These are phyloP conservation scores for Caenorhabditis virilis DNA, from an alignment of 2,888 invertebrate species.

Conservation along the genomic window DNA sequence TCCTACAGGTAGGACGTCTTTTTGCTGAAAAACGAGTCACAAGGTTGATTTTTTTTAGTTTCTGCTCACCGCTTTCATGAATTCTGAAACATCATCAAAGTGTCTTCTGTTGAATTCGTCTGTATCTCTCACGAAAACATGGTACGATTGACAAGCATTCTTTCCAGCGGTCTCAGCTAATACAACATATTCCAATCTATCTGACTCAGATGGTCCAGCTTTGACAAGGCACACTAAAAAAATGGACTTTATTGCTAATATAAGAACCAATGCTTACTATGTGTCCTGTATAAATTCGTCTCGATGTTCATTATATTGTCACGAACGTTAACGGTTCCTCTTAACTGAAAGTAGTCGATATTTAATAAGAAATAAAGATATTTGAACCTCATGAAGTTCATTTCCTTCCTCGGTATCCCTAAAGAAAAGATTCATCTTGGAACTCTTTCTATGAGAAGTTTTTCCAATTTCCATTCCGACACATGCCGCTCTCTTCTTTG, in stretches of 20 bases:
- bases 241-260: not conserved
- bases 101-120: constrained; percentile 59
- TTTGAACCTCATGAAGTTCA: constrained; percentile 54
- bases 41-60: not conserved
- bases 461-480: constrained; percentile 56
- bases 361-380: not conserved
- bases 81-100: constrained; percentile 61
- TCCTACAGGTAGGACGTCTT: constrained; percentile 45
- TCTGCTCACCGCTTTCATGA: constrained; percentile 57
- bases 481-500: constrained; percentile 49
- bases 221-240: constrained; percentile 58
- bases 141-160: constrained; percentile 51
- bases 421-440: constrained; percentile 58
- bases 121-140: constrained; percentile 58
- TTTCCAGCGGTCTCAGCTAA: constrained; percentile 56
- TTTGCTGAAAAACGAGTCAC: constrained; percentile 22
- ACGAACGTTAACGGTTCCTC: constrained; percentile 39
- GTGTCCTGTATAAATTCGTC: constrained; percentile 52
- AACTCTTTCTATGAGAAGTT: constrained; percentile 16
- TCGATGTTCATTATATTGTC: constrained; percentile 41
- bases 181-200: constrained; percentile 57
- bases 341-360: constrained; percentile 46
- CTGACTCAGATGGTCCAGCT: constrained; percentile 56
- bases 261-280: constrained; percentile 28
- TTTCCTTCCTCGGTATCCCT: constrained; percentile 50